These are phyloP conservation scores for Petaurus breviceps DNA, from an alignment of 2,113 vertebrate species.

Conservation along the genomic window DNA sequence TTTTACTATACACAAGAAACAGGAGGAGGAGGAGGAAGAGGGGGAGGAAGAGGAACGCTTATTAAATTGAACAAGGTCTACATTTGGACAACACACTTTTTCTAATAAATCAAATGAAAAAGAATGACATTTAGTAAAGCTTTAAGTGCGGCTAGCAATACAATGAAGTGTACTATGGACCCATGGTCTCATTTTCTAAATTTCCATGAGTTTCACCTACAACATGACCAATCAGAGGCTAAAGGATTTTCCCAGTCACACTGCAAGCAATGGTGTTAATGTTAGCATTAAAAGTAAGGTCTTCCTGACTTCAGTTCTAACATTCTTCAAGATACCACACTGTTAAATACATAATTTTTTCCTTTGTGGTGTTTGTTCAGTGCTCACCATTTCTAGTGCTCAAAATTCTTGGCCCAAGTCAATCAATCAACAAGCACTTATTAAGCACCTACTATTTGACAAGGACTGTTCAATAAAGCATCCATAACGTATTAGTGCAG, in stretches of 20 bases:
- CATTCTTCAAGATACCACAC: neutral
- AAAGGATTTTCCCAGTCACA: neutral
- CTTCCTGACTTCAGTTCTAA: neutral
- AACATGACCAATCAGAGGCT: neutral
- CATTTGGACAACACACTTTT: no score
- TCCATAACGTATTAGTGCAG: neutral
- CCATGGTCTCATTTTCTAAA: no score
- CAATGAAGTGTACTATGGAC: no score
- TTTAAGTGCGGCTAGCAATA: no score
- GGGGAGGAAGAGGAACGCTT: no score
- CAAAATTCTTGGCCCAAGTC: neutral
- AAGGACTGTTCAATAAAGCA: neutral
- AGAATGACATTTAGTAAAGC: no score
- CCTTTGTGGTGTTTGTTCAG: neutral
- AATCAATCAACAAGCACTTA: neutral
- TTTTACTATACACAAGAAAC: neutral
- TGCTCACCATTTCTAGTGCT: neutral
- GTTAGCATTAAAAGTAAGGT: neutral
- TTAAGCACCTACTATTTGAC: neutral
- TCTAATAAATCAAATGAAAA: no score
- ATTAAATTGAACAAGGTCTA: no score
- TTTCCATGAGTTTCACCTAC: no score
- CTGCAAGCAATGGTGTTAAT: neutral
- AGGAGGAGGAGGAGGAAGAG: no score
- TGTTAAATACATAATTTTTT: neutral